A percentile compares a stretch with the other conserved stretches of the same genome.
Conservation (phyloP, 2,888 invertebrate species). For the Chrysodeixis includens region DNA sequence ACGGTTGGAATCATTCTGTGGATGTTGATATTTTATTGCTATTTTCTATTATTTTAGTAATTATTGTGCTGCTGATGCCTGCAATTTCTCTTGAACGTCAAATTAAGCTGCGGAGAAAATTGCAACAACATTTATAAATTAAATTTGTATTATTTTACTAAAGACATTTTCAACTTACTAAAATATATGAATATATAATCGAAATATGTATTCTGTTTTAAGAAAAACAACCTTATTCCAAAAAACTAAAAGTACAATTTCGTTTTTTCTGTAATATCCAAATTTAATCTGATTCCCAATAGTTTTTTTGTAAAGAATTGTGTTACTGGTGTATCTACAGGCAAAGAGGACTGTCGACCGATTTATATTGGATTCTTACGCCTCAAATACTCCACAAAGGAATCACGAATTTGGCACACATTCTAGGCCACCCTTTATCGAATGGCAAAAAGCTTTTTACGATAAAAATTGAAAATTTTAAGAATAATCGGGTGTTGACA, state of each 20-base stretch:
- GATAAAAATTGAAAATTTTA: conserved; percentile 63
- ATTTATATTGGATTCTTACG: conserved; percentile 77
- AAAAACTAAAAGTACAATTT: conserved; percentile 16
- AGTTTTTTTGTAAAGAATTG: conserved; percentile 51
- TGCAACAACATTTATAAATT: not conserved
- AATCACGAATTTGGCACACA: conserved; percentile 62
- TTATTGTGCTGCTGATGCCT: not conserved
- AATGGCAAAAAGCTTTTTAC: conserved; percentile 49
- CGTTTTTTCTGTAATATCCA: conserved; percentile 28
- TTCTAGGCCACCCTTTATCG: conserved; percentile 54
- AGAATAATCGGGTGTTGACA: conserved; percentile 15
- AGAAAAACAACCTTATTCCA: not conserved
- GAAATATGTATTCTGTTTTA: not conserved
- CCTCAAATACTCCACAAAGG: conserved; percentile 69
- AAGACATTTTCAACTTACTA: not conserved
- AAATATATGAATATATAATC: not conserved
- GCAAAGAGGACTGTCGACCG: conserved; percentile 54
- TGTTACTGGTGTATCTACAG: conserved; percentile 47
- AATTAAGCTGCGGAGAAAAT: not conserved
- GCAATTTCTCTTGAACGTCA: not conserved
- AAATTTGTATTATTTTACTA: not conserved
- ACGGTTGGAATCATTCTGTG: conserved; percentile 36
- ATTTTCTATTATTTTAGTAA: not conserved
- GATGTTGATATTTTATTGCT: conserved; percentile 30
- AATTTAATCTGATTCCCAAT: conserved; percentile 48